Evolutionary conservation across 1,140 invertebrate genomes (phyloP), one percentile per base, ranked within the genome.

Genomic region (Capitella teleta): DNA sequence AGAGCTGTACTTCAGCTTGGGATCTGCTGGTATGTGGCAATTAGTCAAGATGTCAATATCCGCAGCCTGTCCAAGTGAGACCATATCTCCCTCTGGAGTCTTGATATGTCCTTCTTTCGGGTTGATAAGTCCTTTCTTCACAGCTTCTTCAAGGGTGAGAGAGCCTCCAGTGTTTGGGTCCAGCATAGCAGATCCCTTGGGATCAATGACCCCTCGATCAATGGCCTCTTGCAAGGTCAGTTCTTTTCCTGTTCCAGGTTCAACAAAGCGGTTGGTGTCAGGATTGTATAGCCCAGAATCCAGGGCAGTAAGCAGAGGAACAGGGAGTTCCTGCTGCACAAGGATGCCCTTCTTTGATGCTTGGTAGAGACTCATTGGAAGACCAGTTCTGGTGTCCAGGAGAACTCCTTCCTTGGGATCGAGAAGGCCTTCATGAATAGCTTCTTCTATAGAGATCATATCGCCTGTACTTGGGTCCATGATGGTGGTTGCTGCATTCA

Each of bases 171-270:
- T 47, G 30, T 32, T 28, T 21, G 18, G 18, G 18, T 53, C 46
- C 12, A 49, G 32, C 10, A 53, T 25, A 48, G 41, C 82, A 82
- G 51, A 86, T 84, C 49, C 79, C 75, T 64, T 86, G 82, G 8
- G 77, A 67, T 90, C 84, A 3, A 96, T 76, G 21, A 92, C 78
- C 45, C 85, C 83, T 57, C 73, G 74, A 25, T 81, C 72, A 38
- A 94, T 72, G 5, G 91, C 89, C 67, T 88, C 78, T 34, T 77
- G 71, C 26, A 94, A 71, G 3, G 87, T 88, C 18, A 95, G 73
- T 70, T 88, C 85, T 37, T 74, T 78, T 59, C 86, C 84, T 41
- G 77, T 78, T 58, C 79, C 78, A 28, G 82, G 68, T 51, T 56
- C 30, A 6, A 24, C 53, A 3, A 55, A 23, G 16, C 28, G 23